Evolutionary conservation across 23 tunicate species (phyloP).

Genomic region (Ciona savignyi): DNA sequence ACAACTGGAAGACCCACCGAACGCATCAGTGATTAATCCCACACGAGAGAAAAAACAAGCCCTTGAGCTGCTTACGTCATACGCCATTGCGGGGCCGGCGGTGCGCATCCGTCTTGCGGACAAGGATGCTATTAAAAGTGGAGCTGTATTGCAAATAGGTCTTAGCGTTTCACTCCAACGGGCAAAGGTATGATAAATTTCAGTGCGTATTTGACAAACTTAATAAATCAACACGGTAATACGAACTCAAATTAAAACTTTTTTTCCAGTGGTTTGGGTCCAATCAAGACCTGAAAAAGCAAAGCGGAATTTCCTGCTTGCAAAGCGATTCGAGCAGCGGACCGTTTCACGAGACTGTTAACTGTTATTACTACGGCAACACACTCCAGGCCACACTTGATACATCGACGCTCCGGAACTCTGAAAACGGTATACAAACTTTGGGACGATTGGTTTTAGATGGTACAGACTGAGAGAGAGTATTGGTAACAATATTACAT

Average conservation of each 20-base stretch:
- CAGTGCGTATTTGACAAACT: too few species aligned
- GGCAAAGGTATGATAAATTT: background rate
- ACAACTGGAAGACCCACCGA: conserved; percentile 65
- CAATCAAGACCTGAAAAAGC: background rate
- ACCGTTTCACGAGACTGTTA: conserved; percentile 25
- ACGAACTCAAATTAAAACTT: too few species aligned
- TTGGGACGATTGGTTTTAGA: too few species aligned
- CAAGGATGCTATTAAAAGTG: conserved; percentile 9
- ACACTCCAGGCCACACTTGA: conserved; percentile 54
- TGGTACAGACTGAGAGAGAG: too few species aligned
- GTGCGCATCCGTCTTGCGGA: conserved; percentile 36
- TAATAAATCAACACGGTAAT: too few species aligned
- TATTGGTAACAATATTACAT: too few species aligned
- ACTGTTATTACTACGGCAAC: conserved; percentile 64
- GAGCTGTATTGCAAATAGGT: conserved; percentile 45
- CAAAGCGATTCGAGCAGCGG: conserved; percentile 32
- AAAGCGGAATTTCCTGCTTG: conserved; percentile 21
- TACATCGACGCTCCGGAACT: background rate
- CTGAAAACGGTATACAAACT: background rate
- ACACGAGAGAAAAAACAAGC: background rate
- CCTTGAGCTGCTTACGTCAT: background rate
- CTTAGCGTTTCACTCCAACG: background rate
- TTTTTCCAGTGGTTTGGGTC: too few species aligned
- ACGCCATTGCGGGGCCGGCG: conserved; percentile 50
- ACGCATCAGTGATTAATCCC: background rate